Base-by-base conservation (phyloP, 2,888 invertebrate species). In the Tubulanus polymorphus region DNA sequence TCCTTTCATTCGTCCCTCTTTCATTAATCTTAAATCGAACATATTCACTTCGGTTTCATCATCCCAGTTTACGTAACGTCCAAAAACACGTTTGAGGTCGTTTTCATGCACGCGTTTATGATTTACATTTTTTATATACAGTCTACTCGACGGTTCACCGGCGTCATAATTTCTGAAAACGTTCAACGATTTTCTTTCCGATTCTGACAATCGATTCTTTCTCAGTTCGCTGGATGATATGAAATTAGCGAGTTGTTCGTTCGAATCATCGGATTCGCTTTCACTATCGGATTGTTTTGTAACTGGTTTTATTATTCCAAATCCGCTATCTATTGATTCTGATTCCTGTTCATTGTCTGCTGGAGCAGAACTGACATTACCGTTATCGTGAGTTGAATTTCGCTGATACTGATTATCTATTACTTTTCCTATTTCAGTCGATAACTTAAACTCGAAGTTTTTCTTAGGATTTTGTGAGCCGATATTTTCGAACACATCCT, bases 1-100 rank as follows among this genome's bases (percentile, higher is more conserved):
- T 0, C 94, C 94, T 79, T 93, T 95, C 94, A 95, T 94, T 71
- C 92, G 84, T 1, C 95, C 95, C 78, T 92, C 91, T 73, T 91
- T 90, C 93, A 95, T 91, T 15, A 93, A 83, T 66, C 89, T 84
- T 3, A 94, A 85, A 76, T 84, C 82, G 71, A 84, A 86, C 73
- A 83, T 84, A 63, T 62, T 66, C 51, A 62, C 60, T 48, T 81
- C 80, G 41, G 73, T 73, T 51, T 81, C 79, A 48, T 74, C 69
- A 23, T 75, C 74, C 69, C 81, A 77, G 53, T 82, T 69, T 3
- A 83, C 72, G 67, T 88, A 93, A 51, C 87, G 82, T 57, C 85
- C 86, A 74, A 87, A 94, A 62, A 94, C 87, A 63, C 84, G 84
- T 65, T 85, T 84, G 3, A 94, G 80, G 51, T 78, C 75, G 57